Conservation (phyloP, 1,140 invertebrate species). For the Mycetomoellerius zeteki region DNA sequence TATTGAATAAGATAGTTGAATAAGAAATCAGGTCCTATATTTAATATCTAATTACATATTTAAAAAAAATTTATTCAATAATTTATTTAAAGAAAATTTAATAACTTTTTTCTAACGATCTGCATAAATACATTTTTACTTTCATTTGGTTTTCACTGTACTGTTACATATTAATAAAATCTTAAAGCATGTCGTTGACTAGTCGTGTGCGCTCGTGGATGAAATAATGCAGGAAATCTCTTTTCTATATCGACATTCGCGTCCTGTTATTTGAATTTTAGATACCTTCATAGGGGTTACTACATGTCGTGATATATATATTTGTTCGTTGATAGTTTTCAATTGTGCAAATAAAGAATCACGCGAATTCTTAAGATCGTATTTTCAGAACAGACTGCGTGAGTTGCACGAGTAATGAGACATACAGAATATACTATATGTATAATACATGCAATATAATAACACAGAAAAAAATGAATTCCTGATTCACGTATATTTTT, state of each 20-base stretch:
- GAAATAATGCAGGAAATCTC: conserved; percentile 12
- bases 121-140: background rate
- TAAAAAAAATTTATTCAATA: no score
- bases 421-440: no score
- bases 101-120: background rate
- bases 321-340: conserved; percentile 30
- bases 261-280: conserved; percentile 63
- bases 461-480: no score
- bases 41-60: background rate
- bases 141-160: background rate
- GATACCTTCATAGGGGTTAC: conserved; percentile 5
- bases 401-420: background rate
- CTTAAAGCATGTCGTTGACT: background rate
- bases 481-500: no score
- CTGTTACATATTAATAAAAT: conserved; percentile 20
- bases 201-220: background rate
- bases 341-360: conserved; percentile 9
- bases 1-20: background rate
- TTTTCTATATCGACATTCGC: background rate
- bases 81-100: background rate
- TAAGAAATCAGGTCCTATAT: background rate
- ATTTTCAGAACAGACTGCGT: no score
- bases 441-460: no score
- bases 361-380: no score
- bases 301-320: background rate